phyloP scores from a whole-genome alignment of 2,113 vertebrate species.

The Apaloderma vittatum region DNA sequence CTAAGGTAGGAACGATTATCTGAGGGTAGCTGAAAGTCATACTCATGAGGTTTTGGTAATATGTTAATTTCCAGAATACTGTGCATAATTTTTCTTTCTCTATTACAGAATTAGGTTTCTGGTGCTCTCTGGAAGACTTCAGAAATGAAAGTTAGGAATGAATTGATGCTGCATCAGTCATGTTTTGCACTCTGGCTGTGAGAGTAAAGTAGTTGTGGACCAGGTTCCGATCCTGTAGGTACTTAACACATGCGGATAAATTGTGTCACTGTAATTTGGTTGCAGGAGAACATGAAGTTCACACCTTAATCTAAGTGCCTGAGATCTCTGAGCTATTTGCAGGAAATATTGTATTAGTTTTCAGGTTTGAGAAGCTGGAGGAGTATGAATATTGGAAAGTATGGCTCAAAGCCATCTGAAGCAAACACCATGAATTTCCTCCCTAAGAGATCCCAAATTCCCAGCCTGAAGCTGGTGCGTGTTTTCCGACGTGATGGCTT shows the following conservation, averaged over 20 bases:
- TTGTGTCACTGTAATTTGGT: neutral
- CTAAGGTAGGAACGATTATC: neutral
- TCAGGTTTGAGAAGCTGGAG: neutral
- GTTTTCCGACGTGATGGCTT: neutral
- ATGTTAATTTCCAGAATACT: neutral
- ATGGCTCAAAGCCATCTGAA: neutral
- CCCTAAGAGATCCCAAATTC: neutral
- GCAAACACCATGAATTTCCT: neutral
- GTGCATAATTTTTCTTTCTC: neutral
- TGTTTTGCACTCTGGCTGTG: neutral
- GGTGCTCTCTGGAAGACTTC: neutral
- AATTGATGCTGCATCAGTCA: neutral
- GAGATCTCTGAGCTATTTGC: neutral
- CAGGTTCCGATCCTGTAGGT: neutral
- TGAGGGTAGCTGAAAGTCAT: neutral
- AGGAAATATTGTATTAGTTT: neutral
- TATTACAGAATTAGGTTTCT: neutral
- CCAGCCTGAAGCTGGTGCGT: neutral
- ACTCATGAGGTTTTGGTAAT: neutral
- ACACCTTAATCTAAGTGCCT: neutral
- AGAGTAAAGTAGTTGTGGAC: neutral
- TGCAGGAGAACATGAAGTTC: neutral
- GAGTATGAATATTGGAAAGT: neutral
- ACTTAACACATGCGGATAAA: neutral
- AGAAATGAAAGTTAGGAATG: neutral